These are phyloP conservation scores for Dexiosoma caninum DNA, from an alignment of 2,888 invertebrate genomes.

Conservation along the genomic window DNA sequence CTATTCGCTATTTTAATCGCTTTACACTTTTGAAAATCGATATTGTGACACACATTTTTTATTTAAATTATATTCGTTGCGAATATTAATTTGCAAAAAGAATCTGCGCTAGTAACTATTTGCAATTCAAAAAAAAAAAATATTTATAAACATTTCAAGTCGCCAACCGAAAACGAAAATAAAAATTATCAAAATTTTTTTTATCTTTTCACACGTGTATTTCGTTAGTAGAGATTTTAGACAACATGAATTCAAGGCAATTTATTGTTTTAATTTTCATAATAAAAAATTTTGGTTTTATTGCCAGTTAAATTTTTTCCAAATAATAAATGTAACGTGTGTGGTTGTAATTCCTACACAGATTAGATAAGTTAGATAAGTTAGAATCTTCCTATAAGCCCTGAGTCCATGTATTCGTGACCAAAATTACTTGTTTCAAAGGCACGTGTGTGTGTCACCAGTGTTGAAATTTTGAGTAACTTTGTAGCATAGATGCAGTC, in stretches of 20 bases:
- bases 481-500: too few species aligned
- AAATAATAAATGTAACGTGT: too few species aligned
- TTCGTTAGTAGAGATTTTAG: not conserved
- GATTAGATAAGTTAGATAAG: too few species aligned
- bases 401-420: too few species aligned
- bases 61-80: not conserved
- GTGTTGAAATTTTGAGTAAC: too few species aligned
- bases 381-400: too few species aligned
- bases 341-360: too few species aligned
- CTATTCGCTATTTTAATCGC: not conserved
- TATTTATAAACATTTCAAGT: not conserved
- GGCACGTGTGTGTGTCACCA: too few species aligned
- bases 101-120: not conserved
- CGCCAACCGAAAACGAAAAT: too few species aligned
- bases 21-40: slow-evolving; percentile 1
- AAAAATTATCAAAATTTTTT: not conserved
- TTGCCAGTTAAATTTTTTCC: too few species aligned
- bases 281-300: not conserved
- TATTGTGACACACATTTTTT: slow-evolving; percentile 7
- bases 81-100: not conserved
- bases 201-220: slow-evolving; percentile 1
- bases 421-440: too few species aligned
- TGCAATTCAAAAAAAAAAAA: not conserved
- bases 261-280: not conserved
- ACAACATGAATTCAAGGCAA: not conserved